Percentiles rank a stretch among this genome's conserved stretches.
phyloP scores from a whole-genome alignment of 2,888 invertebrate genomes.

The Melinopterus prodromus region DNA sequence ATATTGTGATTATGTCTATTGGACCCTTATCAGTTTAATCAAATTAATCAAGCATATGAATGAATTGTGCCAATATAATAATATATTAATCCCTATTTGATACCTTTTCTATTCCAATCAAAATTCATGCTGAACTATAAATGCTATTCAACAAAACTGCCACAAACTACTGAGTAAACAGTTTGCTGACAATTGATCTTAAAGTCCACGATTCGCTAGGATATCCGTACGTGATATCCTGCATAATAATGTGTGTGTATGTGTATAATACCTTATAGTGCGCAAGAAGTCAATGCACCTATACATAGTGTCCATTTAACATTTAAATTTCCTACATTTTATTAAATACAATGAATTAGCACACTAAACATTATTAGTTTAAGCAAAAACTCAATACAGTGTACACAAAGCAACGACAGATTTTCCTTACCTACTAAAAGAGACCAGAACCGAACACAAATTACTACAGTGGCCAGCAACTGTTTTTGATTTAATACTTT shows the following conservation, averaged over 20 bases:
- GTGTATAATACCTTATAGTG: not conserved
- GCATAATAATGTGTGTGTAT: conserved; percentile 28
- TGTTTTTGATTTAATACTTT: too few relatives aligned
- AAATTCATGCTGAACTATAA: conserved; percentile 32
- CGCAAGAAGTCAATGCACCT: conserved; percentile 4
- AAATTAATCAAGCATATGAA: conserved; percentile 29
- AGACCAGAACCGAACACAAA: too few relatives aligned
- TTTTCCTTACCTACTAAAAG: too few relatives aligned
- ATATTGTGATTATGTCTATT: not conserved
- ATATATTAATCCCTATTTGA: not conserved
- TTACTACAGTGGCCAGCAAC: too few relatives aligned
- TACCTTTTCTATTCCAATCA: conserved; percentile 39
- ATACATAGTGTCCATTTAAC: not conserved
- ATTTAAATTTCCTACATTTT: not conserved
- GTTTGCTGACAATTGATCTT: conserved; percentile 5
- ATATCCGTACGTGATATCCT: conserved; percentile 42
- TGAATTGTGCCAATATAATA: conserved; percentile 17
- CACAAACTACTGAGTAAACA: not conserved
- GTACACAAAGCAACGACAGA: too few relatives aligned
- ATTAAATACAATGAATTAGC: too few relatives aligned
- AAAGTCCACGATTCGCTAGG: conserved; percentile 32
- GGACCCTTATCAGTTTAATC: conserved; percentile 30
- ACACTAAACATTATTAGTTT: too few relatives aligned
- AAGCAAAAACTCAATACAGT: too few relatives aligned
- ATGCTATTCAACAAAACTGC: not conserved